Evolutionary conservation across 2,797 vertebrate species (phyloP).

Genomic region (Catostomus latipinnis): DNA sequence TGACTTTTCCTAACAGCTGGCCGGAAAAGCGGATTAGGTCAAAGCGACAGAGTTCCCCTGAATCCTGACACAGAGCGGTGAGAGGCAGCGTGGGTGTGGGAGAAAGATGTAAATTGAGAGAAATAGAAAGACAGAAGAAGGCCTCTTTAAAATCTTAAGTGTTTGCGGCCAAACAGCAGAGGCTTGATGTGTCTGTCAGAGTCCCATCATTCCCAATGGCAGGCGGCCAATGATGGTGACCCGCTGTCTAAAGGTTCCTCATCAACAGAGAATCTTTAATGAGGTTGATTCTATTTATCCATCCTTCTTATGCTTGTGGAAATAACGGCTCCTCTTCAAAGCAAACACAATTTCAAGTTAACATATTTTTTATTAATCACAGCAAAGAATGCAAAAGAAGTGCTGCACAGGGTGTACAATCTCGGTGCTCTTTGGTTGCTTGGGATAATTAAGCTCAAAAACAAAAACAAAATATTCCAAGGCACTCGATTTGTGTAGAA

Average conservation of each 20-base stretch:
- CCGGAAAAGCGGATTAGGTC: slow-evolving; percentile 91
- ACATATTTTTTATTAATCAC: neutral
- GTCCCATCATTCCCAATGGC: slow-evolving; percentile 71
- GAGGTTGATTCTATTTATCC: slow-evolving; percentile 38
- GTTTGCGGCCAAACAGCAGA: slow-evolving; percentile 72
- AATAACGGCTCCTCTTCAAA: slow-evolving; percentile 15
- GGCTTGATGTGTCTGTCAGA: slow-evolving; percentile 73
- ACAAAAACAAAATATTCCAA: too few species aligned
- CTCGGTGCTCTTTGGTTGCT: too few species aligned
- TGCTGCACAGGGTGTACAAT: too few species aligned
- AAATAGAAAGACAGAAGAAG: slow-evolving; percentile 64
- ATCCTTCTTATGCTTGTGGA: neutral
- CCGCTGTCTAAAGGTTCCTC: slow-evolving; percentile 67
- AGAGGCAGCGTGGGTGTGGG: slow-evolving; percentile 41
- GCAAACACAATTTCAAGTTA: neutral
- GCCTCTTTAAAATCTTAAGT: slow-evolving; percentile 75
- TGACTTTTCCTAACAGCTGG: slow-evolving; percentile 85
- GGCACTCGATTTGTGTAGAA: too few species aligned
- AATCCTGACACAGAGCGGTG: slow-evolving; percentile 69
- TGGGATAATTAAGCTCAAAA: too few species aligned
- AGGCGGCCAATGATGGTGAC: slow-evolving; percentile 73
- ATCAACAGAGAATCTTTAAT: slow-evolving; percentile 66
- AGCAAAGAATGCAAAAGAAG: too few species aligned
- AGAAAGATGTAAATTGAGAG: slow-evolving; percentile 14
- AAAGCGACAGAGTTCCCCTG: slow-evolving; percentile 81